A percentile compares a stretch with the other conserved stretches of the same genome.
Conservation (phyloP, 2,888 invertebrate genomes). For the Xestia ashworthii region DNA sequence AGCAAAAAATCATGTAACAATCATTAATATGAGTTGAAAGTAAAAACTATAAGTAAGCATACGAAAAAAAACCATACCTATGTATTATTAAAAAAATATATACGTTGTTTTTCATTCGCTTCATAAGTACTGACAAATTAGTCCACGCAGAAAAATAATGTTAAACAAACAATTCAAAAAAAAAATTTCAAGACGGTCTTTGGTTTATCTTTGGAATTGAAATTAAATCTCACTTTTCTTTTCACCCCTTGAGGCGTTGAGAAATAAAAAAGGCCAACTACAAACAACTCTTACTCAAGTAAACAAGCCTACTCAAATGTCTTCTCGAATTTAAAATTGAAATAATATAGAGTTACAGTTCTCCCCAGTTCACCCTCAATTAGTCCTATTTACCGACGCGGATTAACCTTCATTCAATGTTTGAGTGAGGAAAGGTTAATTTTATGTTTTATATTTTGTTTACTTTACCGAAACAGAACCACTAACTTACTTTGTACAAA, state of each 20-base stretch:
- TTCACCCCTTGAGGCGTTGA: neutral
- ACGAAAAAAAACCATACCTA: too few species aligned
- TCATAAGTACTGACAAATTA: neutral
- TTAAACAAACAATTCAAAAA: neutral
- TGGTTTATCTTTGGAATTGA: neutral
- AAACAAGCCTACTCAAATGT: constrained; percentile 25
- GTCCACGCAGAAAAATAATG: neutral
- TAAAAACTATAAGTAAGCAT: too few species aligned
- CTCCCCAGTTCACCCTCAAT: constrained; percentile 41
- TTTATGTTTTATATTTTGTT: constrained; percentile 24
- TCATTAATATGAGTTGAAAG: too few species aligned
- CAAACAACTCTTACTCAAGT: constrained; percentile 9
- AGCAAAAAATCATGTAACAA: too few species aligned
- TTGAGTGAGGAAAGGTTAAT: constrained; percentile 21
- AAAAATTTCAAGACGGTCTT: neutral
- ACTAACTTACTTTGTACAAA: neutral
- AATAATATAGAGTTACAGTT: constrained; percentile 46
- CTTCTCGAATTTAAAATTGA: constrained; percentile 44
- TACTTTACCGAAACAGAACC: neutral
- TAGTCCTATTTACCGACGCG: constrained; percentile 49
- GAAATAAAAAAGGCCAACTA: constrained; percentile 19
- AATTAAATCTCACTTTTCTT: constrained; percentile 2
- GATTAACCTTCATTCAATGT: constrained; percentile 41
- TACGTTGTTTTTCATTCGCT: neutral
- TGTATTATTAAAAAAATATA: too few species aligned